Base-by-base conservation (phyloP, 1,140 invertebrate genomes). In the Drosophila malerkotliana region DNA sequence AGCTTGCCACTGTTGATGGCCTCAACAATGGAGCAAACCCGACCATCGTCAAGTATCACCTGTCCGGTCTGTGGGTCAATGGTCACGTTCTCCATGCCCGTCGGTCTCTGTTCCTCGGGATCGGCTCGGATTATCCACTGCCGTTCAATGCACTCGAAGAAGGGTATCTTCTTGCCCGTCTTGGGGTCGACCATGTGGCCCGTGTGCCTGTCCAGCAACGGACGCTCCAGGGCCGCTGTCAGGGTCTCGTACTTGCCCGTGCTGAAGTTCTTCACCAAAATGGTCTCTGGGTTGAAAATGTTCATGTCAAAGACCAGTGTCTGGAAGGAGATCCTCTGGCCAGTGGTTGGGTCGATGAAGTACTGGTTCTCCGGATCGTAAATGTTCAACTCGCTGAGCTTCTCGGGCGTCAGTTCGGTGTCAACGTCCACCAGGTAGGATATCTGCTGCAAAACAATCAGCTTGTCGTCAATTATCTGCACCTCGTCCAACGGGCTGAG, bases 141-240 rank as follows among this genome's bases (percentile, higher is more conserved):
- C 44, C 94, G 91, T 80, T 96, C 94, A 37, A 98, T 93, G 67
- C 97, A 97, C 89, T 98, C 96, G 92, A 97, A 95, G 92, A 98
- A 97, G 4, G 96, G 94, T 41, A 98, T 94, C 53, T 95, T 94
- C 88, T 96, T 95, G 7, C 97, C 96, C 21, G 94, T 96, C 91
- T 95, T 95, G 8, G 95, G 95, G 93, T 98, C 96, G 4, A 97
- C 94, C 94, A 98, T 96, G 77, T 96, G 94, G 7, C 97, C 97
- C 1, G 94, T 94, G 61, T 95, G 94, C 87, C 94, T 94, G 92
- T 98, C 95, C 53, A 98, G 93, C 15, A 97, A 90, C 2, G 95
- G 95, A 71, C 94, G 93, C 54, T 95, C 93, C 18, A 98, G 93
- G 4, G 97, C 97, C 88, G 95, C 94, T 58, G 94, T 92, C n/a